Base-by-base conservation (phyloP, 2,113 vertebrate genomes). In the Mesocricetus auratus region DNA sequence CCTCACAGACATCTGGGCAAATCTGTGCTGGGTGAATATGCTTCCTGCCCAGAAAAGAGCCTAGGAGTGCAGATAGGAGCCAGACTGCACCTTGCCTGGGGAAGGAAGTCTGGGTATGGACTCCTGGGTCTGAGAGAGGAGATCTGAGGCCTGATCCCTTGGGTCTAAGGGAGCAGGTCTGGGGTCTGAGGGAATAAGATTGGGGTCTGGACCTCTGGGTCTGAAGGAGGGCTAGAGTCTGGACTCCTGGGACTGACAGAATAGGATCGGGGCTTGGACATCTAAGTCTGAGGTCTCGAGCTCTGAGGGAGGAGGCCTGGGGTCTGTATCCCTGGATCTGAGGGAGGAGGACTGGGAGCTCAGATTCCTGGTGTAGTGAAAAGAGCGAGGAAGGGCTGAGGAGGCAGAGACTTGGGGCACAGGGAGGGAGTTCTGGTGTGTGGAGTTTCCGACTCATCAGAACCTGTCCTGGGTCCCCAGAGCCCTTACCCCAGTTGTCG, bases 401-500 rank as follows among this genome's bases (percentile, higher is more conserved):
- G 58, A 42, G 33, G 31, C 53, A 45, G 39, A 39, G 56, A 22
- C 85, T 24, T 53, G 66, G 33, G 50, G 64, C 83, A 21, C 62
- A 36, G 39, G n/a, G 69, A 31, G 4, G 5, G 22, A 26, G 13
- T 31, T 13, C 15, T 4, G 6, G 8, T 13, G 42, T 1, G 60
- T 16, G 2, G 73, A 24, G 19, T 68, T 13, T 33, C 7, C 3
- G n/a, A 68, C 16, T 5, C 31, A 66, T 62, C 96, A 87, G 62
- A 97, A 62, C 39, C 26, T 1, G 1, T 11, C 19, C 31, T n/a
- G 73, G 9, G n/a, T 83, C 50, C 86, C 58, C 90, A 98, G 98
- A 98, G 81, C 93, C 97, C 11, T 56, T 98, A 26, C 94, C 92
- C 22, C 86, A 86, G 17, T 64, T 98, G 22, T 96, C 91, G 0